phyloP scores from a whole-genome alignment of 2,113 vertebrate genomes.

The Sclerurus mexicanus region DNA sequence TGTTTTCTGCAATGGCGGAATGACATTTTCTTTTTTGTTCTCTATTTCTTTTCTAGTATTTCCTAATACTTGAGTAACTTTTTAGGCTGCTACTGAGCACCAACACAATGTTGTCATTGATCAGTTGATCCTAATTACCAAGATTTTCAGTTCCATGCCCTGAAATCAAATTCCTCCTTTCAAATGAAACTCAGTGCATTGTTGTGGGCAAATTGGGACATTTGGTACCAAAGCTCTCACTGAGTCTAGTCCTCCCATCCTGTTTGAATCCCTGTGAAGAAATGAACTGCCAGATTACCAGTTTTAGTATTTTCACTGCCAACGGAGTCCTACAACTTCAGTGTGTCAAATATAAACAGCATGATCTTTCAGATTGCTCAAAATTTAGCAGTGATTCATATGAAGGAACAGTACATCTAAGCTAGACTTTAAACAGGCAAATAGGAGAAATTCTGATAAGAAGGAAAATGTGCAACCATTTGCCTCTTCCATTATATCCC shows the following conservation, averaged over 20 bases:
- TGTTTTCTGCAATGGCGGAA: background rate
- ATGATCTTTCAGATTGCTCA: background rate
- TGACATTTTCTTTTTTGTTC: background rate
- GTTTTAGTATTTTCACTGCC: background rate
- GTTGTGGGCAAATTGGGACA: background rate
- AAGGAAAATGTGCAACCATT: background rate
- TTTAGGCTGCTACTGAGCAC: background rate
- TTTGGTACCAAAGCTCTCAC: background rate
- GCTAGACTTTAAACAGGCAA: background rate
- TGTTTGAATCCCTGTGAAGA: background rate
- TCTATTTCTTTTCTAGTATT: background rate
- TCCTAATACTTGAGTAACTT: background rate
- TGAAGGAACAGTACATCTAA: background rate
- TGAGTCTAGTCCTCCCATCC: background rate
- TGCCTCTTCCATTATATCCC: background rate
- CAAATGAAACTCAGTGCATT: background rate
- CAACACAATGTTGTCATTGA: background rate
- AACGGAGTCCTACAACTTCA: background rate
- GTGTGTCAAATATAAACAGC: background rate
- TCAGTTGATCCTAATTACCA: background rate
- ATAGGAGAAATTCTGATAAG: background rate
- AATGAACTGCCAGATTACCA: background rate
- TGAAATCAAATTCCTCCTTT: background rate
- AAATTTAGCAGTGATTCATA: background rate
- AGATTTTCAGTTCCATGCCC: background rate